Evolutionary conservation across 2,797 vertebrate genomes (phyloP), one percentile per base, ranked within the genome.

Genomic region (Nyctalus aviator): DNA sequence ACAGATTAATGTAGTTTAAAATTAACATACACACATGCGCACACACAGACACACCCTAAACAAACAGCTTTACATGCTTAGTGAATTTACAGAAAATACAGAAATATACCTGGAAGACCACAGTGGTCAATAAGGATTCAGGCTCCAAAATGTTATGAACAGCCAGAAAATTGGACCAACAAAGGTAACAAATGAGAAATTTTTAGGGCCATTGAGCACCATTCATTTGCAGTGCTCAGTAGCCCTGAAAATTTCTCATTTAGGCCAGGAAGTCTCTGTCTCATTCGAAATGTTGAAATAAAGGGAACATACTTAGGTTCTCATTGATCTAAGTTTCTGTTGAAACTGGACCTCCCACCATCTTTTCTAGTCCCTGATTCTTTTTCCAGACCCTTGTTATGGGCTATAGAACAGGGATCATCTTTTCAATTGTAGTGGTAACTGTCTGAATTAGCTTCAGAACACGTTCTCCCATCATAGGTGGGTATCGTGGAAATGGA

Each of bases 171-270:
- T 95, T 94, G 44, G 53, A 69, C 86, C 96, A 95, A 86, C 94
- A 97, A 75, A 89, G 75, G 94, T 97, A 97, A 98, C 96, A 98
- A 98, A 98, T 97, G 97, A 98, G 97, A 98, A 97, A 97, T 98
- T 98, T 98, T 97, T 88, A 98, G 98, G 98, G 95, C 97, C 0
- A 4, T 96, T 97, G 97, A 97, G 81, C 97, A 96, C 95, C 68
- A 83, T 86, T 91, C 94, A 96, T 98, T 97, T 95, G 81, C 94
- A 96, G 95, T 97, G 97, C 94, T 98, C 97, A 97, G 91, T n/a
- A 97, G 97, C 97, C 97, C 97, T 98, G 97, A 98, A 97, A 98
- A 98, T 97, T 98, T 98, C 98, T 98, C 93, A 92, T 98, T 98
- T 98, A 97, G 75, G 84, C 76, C 76, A 81, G 86, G 96, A 97